Evolutionary conservation across 2,113 vertebrate genomes (phyloP).

Genomic region (Urocolius indicus): DNA sequence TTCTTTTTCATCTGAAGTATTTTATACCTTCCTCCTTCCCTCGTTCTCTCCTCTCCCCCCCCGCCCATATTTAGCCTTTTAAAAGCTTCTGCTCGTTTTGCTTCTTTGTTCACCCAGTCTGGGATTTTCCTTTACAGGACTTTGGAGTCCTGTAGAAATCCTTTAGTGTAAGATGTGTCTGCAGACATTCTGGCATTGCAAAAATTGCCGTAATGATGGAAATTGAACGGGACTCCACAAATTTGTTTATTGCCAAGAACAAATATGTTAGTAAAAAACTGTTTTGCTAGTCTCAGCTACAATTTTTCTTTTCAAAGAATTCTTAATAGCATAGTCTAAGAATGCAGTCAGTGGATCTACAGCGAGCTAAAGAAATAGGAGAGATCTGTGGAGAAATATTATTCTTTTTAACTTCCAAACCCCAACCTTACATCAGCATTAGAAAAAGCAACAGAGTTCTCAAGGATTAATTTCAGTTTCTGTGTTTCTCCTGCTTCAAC

Average conservation of each 20-base stretch:
- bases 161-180: not conserved
- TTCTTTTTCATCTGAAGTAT: not conserved
- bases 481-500: not conserved
- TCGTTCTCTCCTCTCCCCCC: fast-evolving
- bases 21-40: not conserved
- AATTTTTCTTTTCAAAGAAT: constrained; percentile 7
- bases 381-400: not conserved
- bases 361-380: not conserved
- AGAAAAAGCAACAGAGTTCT: not conserved
- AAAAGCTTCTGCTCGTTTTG: not conserved
- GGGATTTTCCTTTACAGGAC: not conserved
- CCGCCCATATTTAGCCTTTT: not conserved
- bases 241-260: constrained; percentile 1
- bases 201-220: constrained; percentile 21
- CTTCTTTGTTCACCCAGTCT: not conserved
- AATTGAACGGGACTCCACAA: constrained; percentile 29
- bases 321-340: not conserved
- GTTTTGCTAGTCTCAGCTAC: not conserved
- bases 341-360: constrained; percentile 26
- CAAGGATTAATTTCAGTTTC: constrained; percentile 35
- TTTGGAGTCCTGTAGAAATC: not conserved
- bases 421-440: not conserved
- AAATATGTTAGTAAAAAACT: not conserved
- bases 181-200: constrained; percentile 12
- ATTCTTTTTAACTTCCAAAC: not conserved